Percentiles rank a stretch among this genome's conserved stretches.
Conservation (phyloP, 2,113 vertebrate genomes). For the Chamaetylas fuelleborni region DNA sequence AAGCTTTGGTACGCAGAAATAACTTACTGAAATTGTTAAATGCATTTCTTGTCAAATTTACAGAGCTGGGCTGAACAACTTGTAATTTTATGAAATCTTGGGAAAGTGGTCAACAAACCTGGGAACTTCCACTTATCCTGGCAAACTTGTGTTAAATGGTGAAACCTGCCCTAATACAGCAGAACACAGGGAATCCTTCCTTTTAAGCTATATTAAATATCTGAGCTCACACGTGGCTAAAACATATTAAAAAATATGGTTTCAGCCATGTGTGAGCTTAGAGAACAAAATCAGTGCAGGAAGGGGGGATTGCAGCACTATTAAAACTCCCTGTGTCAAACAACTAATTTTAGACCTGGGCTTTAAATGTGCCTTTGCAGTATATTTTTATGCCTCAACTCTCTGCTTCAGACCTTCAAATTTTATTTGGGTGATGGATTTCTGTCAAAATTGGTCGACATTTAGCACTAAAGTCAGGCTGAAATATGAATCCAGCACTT, state of each 20-base stretch:
- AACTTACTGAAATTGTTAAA: background rate
- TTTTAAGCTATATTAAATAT: background rate
- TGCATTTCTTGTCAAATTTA: background rate
- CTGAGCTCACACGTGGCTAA: too few relatives aligned
- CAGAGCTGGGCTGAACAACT: background rate
- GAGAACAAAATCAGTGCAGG: background rate
- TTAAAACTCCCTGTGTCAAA: background rate
- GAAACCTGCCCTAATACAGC: background rate
- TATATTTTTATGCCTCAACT: constrained; percentile 27
- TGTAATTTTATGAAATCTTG: background rate
- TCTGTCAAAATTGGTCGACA: background rate
- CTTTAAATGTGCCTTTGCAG: constrained; percentile 7
- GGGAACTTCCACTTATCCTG: background rate
- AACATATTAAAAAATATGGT: background rate
- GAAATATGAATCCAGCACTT: background rate
- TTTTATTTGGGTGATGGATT: constrained; percentile 31
- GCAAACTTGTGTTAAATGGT: background rate
- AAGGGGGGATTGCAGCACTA: background rate
- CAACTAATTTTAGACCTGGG: background rate
- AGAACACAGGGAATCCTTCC: background rate
- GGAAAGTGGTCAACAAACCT: background rate
- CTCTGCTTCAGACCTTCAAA: constrained; percentile 10
- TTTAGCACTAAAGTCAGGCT: background rate
- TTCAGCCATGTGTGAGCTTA: background rate
- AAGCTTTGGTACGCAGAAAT: background rate